These are phyloP conservation scores for Cartodere bifasciata DNA, from an alignment of 2,888 invertebrate species.

Conservation along the genomic window DNA sequence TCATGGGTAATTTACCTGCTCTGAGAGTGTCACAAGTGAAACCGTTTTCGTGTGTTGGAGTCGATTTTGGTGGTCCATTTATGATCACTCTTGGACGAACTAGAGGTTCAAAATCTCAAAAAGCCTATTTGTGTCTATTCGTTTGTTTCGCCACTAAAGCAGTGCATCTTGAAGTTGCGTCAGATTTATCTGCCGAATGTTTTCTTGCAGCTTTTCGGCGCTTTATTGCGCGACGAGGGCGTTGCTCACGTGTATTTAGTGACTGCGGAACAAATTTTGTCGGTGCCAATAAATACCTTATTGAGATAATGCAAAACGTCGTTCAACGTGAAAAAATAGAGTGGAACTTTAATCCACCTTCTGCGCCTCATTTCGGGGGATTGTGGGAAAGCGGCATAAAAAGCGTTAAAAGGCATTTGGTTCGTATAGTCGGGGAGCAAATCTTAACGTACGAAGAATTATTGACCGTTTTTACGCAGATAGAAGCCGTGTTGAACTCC, in stretches of 20 bases:
- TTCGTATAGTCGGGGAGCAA: constrained; percentile 15
- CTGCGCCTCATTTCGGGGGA: constrained; percentile 23
- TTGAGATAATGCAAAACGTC: constrained; percentile 8
- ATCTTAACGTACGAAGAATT: constrained; percentile 23
- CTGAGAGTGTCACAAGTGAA: constrained; percentile 8
- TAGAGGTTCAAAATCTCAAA: constrained; percentile 7
- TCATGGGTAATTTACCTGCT: constrained; percentile 13
- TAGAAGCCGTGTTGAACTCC: constrained; percentile 24
- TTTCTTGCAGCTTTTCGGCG: constrained; percentile 16
- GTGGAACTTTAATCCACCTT: constrained; percentile 24
- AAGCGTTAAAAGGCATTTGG: constrained; percentile 20
- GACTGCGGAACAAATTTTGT: no score
- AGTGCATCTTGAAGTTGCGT: constrained; percentile 19
- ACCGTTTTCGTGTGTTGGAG: constrained; percentile 12
- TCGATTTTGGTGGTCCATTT: constrained; percentile 15
- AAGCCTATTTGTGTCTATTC: constrained; percentile 12
- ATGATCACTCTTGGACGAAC: constrained; percentile 5
- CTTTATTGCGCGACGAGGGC: no score
- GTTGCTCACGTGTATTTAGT: constrained; percentile 13
- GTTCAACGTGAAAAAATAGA: constrained; percentile 6
- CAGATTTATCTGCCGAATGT: constrained; percentile 14
- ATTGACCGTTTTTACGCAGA: constrained; percentile 19
- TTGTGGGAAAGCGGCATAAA: constrained; percentile 24
- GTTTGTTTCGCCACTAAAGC: constrained; percentile 15
- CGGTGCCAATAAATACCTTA: constrained; percentile 11